Evolutionary conservation across 2,888 invertebrate genomes (phyloP), one percentile per base, ranked within the genome.

Genomic region (Campaea margaritaria): DNA sequence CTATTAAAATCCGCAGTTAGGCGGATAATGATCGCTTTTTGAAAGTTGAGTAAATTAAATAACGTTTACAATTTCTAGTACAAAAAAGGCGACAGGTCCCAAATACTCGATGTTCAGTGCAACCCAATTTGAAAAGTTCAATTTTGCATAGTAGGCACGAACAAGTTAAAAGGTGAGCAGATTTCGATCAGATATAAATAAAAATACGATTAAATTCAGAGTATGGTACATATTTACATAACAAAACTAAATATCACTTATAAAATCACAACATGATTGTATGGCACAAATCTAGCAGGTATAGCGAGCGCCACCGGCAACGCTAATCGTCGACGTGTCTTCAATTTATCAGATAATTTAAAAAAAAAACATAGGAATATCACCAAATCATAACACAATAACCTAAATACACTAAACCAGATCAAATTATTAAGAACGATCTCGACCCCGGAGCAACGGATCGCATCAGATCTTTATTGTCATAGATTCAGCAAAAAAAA

Each of bases 391-490:
- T 82, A 84, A 85, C 81, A 76, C 81, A 67, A 31, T 85, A 81
- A 83, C 78, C 79, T 84, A 85, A 74, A 75, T 81, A 83, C 65
- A 77, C 86, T 89, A 89, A 87, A 84, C 81, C 87, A 89, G 90
- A 92, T 91, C 90, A 84, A 84, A 73, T 80, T 79, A 81, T 82
- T 77, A 83, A 80, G 74, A 76, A 62, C 69, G 78, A 82, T 70
- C 80, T 70, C 74, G 75, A 77, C 62, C 75, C 53, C 28, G 69
- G 73, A 76, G 72, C 73, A 61, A 70, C 46, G 75, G 78, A 76
- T 74, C 86, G 82, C 77, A 82, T 93, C 93, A 94, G 94, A 94
- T 94, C 94, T 94, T 83, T 91, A 93, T 91, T 93, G 93, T 93
- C 93, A 93, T 90, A 91, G 88, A 90, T 90, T 90, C 89, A 88